phyloP scores from a whole-genome alignment of 1,140 invertebrate species.

The Monochamus saltuarius region DNA sequence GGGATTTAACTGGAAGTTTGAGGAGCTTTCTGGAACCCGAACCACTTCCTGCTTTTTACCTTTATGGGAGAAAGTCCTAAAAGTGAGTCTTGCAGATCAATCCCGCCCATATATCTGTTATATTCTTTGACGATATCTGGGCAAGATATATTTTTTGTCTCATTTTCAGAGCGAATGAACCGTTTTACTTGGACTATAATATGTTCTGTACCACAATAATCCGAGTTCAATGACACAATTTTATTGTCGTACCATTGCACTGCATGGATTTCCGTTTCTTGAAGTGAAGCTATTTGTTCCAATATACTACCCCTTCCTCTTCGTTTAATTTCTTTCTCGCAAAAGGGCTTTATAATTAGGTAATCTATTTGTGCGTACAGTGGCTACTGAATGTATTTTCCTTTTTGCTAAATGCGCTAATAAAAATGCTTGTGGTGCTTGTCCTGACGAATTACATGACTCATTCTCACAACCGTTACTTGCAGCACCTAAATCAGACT shows the following conservation, averaged over 20 bases:
- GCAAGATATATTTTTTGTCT: constrained; percentile 48
- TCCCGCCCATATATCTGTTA: constrained; percentile 56
- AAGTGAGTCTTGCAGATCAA: constrained; percentile 52
- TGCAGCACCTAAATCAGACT: too few species aligned
- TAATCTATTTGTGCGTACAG: not conserved
- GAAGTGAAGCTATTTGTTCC: not conserved
- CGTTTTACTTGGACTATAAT: too few species aligned
- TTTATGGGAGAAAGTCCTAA: constrained; percentile 51
- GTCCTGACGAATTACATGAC: too few species aligned
- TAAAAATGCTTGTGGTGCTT: not conserved
- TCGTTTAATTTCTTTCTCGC: not conserved
- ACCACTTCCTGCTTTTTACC: constrained; percentile 52
- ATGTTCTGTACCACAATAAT: constrained; percentile 48
- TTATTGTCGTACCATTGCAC: constrained; percentile 27
- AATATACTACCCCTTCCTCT: not conserved
- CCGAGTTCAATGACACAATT: constrained; percentile 43
- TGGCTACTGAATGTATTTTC: not conserved
- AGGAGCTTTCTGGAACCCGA: too few species aligned
- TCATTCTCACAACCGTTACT: too few species aligned
- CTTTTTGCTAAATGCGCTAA: not conserved
- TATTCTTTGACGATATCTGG: constrained; percentile 53
- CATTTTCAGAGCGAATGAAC: constrained; percentile 47
- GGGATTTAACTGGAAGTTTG: too few species aligned
- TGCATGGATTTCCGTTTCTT: constrained; percentile 6
- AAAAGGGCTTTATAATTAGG: not conserved